Base-by-base conservation (phyloP, 2,113 vertebrate species). In the Nesogale talazaci region DNA sequence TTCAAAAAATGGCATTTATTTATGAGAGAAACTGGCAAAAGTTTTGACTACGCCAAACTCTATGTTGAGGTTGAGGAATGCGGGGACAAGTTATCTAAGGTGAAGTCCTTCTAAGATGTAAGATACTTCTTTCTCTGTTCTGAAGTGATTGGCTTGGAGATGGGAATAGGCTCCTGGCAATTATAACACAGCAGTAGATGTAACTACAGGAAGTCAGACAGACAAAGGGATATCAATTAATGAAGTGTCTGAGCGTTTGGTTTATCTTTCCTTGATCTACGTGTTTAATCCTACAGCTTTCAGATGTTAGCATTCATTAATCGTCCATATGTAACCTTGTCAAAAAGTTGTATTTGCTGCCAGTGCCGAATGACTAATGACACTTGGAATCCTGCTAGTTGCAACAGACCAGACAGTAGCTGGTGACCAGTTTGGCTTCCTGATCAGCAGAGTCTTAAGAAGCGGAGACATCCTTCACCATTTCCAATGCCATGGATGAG, bases 361-460 rank as follows among this genome's bases (percentile, higher is more conserved):
- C 77, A 89, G n/a, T 89, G 42, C 38, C 91, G 36, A 94, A 94
- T 96, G 94, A 94, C 95, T 92, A 93, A 94, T 46, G 92, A 40
- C 56, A 52, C 56, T 90, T 78, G 67, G 80, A 93, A 89, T 85
- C 85, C 52, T 76, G 56, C 46, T 88, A 89, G 72, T 94, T 93
- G 34, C 36, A 83, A 23, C 40, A 77, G 67, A 90, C 23, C 23
- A 63, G 29, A 74, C 20, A 59, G 6, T 86, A 61, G 22, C 86
- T 78, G 46, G 31, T 72, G n/a, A 52, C 52, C 46, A 91, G 7
- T 78, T 52, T 88, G 29, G 29, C 46, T 89, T 89, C 40, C 67
- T 82, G 69, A 69, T 90, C 77, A 86, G n/a, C 29, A 38, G 6
- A 27, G 14, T 89, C 27, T n/a, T 27, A 36, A 90, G 76, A 74